A percentile compares a stretch with the other conserved stretches of the same genome.
phyloP scores from a whole-genome alignment of 1,140 invertebrate species.

The Drosophila aff. region DNA sequence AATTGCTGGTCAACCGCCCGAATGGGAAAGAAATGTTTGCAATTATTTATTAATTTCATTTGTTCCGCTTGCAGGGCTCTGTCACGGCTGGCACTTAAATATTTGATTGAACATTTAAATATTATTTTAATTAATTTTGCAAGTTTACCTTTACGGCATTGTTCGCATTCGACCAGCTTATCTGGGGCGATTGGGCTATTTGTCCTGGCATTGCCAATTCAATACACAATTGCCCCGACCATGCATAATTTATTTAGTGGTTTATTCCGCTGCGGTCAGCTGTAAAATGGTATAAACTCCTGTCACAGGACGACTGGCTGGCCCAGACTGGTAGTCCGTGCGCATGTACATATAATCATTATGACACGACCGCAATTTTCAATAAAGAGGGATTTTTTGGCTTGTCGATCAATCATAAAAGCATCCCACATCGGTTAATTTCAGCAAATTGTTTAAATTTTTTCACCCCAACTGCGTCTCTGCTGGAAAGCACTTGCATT shows the following conservation, averaged over 20 bases:
- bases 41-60: constrained; percentile 60
- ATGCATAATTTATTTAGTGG: constrained; percentile 79
- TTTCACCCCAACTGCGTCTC: constrained; percentile 9
- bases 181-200: constrained; percentile 10
- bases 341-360: constrained; percentile 50
- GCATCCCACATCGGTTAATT: constrained; percentile 44
- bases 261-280: constrained; percentile 65
- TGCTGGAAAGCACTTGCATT: constrained; percentile 25
- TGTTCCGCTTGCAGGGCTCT: constrained; percentile 17
- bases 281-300: constrained; percentile 45
- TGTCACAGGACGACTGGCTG: constrained; percentile 19
- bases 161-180: constrained; percentile 47
- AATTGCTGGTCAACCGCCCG: constrained; percentile 9
- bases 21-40: constrained; percentile 27
- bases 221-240: constrained; percentile 57
- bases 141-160: constrained; percentile 51
- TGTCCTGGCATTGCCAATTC: constrained; percentile 43
- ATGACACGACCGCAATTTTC: constrained; percentile 69
- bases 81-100: constrained; percentile 49
- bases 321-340: background rate
- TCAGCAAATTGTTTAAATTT: constrained; percentile 33
- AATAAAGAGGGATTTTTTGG: constrained; percentile 48
- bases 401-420: constrained; percentile 61
- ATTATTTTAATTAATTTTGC: constrained; percentile 77
- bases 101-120: constrained; percentile 69